Conservation (phyloP, 2,797 vertebrate species). For the Pseudocheirus occidentalis region DNA sequence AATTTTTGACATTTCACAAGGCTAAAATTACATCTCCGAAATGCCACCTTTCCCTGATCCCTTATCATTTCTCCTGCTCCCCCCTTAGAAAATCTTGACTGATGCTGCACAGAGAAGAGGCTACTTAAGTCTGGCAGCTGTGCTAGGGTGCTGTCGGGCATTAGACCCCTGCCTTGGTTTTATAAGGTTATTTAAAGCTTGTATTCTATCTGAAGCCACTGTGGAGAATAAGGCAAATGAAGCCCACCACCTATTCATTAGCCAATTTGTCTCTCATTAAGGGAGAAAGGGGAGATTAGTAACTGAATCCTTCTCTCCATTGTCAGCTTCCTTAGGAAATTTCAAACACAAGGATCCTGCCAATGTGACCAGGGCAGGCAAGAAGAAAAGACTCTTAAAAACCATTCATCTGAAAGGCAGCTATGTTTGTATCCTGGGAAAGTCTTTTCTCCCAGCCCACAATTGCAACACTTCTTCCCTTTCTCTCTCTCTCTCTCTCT, state of each 20-base stretch:
- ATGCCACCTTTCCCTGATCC: constrained; percentile 15
- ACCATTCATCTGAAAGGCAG: not conserved
- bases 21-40: constrained; percentile 14
- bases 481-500: not conserved
- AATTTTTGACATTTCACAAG: not conserved
- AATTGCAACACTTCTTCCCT: not conserved
- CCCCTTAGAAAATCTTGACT: constrained; percentile 51
- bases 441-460: not conserved
- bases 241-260: not conserved
- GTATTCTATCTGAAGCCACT: accelerated
- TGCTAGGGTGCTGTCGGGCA: constrained; percentile 44
- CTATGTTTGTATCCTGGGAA: constrained; percentile 20
- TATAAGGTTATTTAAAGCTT: constrained; percentile 35
- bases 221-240: constrained; percentile 22
- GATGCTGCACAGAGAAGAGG: constrained; percentile 51
- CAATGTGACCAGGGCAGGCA: not conserved
- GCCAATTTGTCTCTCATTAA: not conserved
- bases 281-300: not conserved
- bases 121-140: constrained; percentile 51
- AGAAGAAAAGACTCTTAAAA: not conserved
- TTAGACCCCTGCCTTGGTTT: not conserved
- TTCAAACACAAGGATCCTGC: not conserved
- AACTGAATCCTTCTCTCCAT: not conserved
- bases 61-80: constrained; percentile 7
- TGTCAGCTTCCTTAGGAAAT: not conserved